Base-by-base conservation (phyloP, 2,888 invertebrate genomes). In the Torymus texanus region DNA sequence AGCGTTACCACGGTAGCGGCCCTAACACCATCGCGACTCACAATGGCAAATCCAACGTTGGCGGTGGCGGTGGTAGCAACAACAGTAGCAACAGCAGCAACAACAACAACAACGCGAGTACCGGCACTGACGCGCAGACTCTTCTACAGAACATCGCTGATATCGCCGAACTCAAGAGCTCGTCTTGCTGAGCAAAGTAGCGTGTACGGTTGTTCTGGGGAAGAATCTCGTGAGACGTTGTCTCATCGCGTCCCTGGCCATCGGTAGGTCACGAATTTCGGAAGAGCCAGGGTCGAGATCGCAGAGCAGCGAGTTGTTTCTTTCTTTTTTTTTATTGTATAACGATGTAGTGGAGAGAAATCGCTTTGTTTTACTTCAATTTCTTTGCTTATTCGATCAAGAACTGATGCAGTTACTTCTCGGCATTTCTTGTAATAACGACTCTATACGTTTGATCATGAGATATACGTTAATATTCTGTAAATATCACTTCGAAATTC, bases 1-100 rank as follows among this genome's bases (percentile, higher is more conserved):
- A 96, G 88, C 92, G 95, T 88, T 94, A 88, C 89, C 90, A 85
- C 75, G 90, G 72, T 29, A 76, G 50, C 62, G 41, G 18, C 83
- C 83, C 86, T 83, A 51, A 61, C 41, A 13, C 41, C 10, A 14
- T 1, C n/a, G 5, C 56, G 18, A 12, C n/a, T 61, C 61, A 8
- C 41, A 61, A 12, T 51, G 24, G 63, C 16, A 13, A 62, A 62
- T 24, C 41, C 41, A 41, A 41, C 24, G 29, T 11, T 0, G 56
- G 18, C 58, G 77, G 75, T 24, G 81, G 65, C 65, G 61, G 13
- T 58, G 14, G 50, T 53, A 63, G 41, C 50, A 76, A 59, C 24
- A 67, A 51, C 58, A 67, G 73, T 41, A 29, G 24, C 24, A 51
- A 2, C 21, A 11, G 24, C 13, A 11, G 24, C 13, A 10, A 14